Evolutionary conservation across 2,113 vertebrate genomes (phyloP).

Genomic region (Trogon melanurus): DNA sequence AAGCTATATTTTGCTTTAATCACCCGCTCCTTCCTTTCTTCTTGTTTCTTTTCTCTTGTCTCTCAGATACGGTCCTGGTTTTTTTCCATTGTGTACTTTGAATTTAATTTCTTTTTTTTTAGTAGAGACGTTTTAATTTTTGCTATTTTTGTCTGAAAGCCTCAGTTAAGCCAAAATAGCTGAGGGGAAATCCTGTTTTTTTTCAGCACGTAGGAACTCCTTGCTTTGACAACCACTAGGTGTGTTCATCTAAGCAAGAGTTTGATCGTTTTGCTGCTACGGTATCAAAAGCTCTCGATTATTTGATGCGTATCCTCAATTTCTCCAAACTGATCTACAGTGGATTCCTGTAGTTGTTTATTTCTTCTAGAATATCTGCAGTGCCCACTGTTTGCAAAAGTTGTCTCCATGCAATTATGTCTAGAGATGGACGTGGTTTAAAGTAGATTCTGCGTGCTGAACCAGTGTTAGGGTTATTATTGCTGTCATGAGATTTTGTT

Average conservation of each 20-base stretch:
- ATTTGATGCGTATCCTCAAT: not conserved
- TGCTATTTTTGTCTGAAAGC: not conserved
- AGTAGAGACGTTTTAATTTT: not conserved
- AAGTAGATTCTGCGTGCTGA: not conserved
- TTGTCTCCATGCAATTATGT: not conserved
- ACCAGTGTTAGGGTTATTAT: not conserved
- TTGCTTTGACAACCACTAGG: slow-evolving; percentile 42
- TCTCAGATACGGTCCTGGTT: not conserved
- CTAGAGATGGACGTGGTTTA: not conserved
- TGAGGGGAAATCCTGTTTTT: not conserved
- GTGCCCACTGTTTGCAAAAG: not conserved
- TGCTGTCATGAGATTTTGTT: not conserved
- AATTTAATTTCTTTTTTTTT: not conserved
- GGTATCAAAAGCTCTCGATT: slow-evolving; percentile 12
- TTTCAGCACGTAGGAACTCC: not conserved
- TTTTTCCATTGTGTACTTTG: slow-evolving; percentile 1
- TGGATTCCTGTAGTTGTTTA: not conserved
- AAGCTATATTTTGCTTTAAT: not conserved
- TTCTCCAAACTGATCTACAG: slow-evolving; percentile 27
- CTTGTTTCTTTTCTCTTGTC: not conserved
- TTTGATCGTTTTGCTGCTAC: not conserved
- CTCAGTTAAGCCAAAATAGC: not conserved
- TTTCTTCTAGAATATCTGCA: slow-evolving; percentile 17
- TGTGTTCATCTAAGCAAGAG: slow-evolving; percentile 38
- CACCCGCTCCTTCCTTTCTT: not conserved